These are phyloP conservation scores for Ladona fulva DNA, from an alignment of 1,140 invertebrate species.

Conservation along the genomic window DNA sequence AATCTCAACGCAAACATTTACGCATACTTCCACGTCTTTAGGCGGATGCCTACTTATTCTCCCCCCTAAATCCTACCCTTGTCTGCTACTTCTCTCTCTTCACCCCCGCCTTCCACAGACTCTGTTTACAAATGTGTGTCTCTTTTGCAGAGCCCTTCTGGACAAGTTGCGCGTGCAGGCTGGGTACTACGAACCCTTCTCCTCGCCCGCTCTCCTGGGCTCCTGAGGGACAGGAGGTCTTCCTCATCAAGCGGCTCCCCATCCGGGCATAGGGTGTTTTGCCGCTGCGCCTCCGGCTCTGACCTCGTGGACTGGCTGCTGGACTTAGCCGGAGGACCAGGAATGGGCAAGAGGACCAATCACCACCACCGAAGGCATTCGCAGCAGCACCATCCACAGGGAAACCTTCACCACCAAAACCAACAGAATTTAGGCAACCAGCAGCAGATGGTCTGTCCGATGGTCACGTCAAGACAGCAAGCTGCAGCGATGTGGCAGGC, in stretches of 20 bases:
- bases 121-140: conserved; percentile 1
- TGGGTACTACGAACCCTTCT: conserved; percentile 60
- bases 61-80: too few relatives aligned
- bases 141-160: conserved; percentile 45
- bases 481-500: conserved; percentile 77
- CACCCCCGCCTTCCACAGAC: too few relatives aligned
- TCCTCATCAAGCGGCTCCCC: conserved; percentile 23
- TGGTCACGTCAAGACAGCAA: conserved; percentile 51
- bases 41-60: too few relatives aligned
- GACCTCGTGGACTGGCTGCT: conserved; percentile 76
- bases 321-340: conserved; percentile 25
- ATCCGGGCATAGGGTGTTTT: conserved; percentile 46
- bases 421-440: neutral
- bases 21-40: too few relatives aligned
- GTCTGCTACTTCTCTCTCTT: too few relatives aligned
- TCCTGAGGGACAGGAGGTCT: conserved; percentile 44
- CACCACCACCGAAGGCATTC: conserved; percentile 26
- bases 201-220: conserved; percentile 48
- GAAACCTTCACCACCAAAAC: neutral
- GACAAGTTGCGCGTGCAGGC: conserved; percentile 53
- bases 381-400: neutral
- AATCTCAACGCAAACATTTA: too few relatives aligned
- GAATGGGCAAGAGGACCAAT: conserved; percentile 38
- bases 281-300: conserved; percentile 46
- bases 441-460: neutral